Conservation (phyloP, 2,113 vertebrate genomes). For the Anser brachyrhynchus region DNA sequence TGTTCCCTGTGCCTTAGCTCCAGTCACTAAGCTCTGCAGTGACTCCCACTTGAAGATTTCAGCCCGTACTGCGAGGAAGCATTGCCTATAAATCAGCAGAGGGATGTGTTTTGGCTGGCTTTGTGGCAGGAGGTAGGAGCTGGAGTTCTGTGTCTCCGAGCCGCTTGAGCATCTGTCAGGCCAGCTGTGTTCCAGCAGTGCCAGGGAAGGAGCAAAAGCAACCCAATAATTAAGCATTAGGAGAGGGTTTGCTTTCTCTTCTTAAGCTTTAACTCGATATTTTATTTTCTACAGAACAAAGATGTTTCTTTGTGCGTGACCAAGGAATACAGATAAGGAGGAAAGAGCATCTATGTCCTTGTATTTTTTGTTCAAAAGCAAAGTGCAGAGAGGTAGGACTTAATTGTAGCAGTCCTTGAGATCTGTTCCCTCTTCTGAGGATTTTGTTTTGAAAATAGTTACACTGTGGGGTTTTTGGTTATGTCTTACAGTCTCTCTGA, state of each 20-base stretch:
- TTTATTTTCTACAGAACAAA: not conserved
- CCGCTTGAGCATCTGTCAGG: not conserved
- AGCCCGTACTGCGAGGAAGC: not conserved
- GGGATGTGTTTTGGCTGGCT: not conserved
- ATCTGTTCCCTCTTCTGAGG: not conserved
- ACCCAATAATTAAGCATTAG: not conserved
- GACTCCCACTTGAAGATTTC: accelerated
- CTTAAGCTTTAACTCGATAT: not conserved
- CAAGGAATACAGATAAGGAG: not conserved
- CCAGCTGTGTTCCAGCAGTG: not conserved
- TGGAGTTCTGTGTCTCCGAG: not conserved
- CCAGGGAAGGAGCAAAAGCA: not conserved
- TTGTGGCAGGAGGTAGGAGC: not conserved
- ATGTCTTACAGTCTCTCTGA: not conserved
- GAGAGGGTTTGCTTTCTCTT: not conserved
- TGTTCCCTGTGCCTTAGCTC: not conserved
- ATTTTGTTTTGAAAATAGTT: not conserved
- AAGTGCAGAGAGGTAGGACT: not conserved
- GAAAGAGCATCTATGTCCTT: not conserved
- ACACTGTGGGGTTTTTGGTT: not conserved
- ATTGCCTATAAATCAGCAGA: not conserved
- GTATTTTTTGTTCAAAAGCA: not conserved
- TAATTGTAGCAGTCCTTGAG: not conserved
- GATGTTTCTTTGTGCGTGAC: not conserved
- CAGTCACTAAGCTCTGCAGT: not conserved